Base-by-base conservation (phyloP, 1,140 invertebrate species). In the Drosophila biarmipes region DNA sequence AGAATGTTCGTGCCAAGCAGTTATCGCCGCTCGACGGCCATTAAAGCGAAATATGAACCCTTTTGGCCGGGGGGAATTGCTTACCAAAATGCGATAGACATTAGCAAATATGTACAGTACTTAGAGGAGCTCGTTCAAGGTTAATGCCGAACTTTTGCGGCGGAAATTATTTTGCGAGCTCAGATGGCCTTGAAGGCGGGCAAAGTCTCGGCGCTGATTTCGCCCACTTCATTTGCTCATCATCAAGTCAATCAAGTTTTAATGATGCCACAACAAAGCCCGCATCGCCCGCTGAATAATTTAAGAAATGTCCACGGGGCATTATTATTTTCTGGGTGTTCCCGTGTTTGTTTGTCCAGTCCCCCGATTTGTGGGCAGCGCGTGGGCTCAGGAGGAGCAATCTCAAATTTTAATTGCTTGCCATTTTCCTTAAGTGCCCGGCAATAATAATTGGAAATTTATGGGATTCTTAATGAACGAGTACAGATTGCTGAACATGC, bases 221-320 rank as follows among this genome's bases (percentile, higher is more conserved):
- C 46, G 17, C 48, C 34, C 67, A 24, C 46, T 56, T 46, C 51
- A 55, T 68, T 52, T 59, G 61, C 63, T 54, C 59, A 79, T 76
- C 78, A 67, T 68, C 78, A 86, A 80, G 78, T 86, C 81, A 86
- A 86, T 85, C 81, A 85, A 86, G 78, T 85, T 85, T 86, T 85
- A 85, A 85, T 85, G 81, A 86, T 61, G 81, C 68, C 67, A 73
- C 71, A 73, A 55, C 35, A 73, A 74, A 57, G 29, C 73, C 72
- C 38, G 38, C 38, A 8, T 15, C 38, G 42, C 37, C 55, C 63
- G 73, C 63, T 77, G 73, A 76, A 77, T 77, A 77, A 77, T 76
- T 77, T 77, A 76, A 76, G 53, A 59, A 68, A 61, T 62, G 73
- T 77, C 74, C 74, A 55, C 42, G 37, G 43, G 74, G 61, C 73